Evolutionary conservation across 2,113 vertebrate genomes (phyloP).

Genomic region (Xenopus tropicalis): DNA sequence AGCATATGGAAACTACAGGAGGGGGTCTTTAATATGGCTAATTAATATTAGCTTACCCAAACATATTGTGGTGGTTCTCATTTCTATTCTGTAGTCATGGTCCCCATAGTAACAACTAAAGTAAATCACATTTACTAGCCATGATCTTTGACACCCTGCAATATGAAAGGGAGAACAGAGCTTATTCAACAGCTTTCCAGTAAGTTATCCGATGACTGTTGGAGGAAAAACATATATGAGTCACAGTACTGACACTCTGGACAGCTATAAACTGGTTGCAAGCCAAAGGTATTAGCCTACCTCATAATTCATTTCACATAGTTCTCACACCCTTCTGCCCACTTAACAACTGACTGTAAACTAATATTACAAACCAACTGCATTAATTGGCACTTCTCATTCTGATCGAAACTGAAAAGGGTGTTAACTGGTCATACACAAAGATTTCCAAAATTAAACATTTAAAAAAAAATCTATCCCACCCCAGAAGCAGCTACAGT

Average conservation of each 20-base stretch:
- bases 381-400: background rate
- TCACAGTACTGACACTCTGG: conserved; percentile 19
- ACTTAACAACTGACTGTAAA: conserved; percentile 23
- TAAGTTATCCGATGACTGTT: background rate
- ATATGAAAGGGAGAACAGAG: background rate
- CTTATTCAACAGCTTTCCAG: conserved; percentile 8
- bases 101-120: too few species aligned
- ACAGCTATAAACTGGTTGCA: conserved; percentile 7
- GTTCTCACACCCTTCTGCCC: conserved; percentile 14
- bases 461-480: background rate
- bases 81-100: too few species aligned
- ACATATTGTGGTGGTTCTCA: too few species aligned
- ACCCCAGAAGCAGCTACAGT: conserved; percentile 5
- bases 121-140: too few species aligned
- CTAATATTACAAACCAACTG: background rate
- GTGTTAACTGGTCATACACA: background rate
- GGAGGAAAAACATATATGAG: conserved; percentile 25
- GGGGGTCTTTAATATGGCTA: too few species aligned
- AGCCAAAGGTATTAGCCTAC: conserved; percentile 8
- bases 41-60: too few species aligned
- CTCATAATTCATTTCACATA: conserved; percentile 2
- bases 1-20: too few species aligned
- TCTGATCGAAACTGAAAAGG: background rate
- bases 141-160: background rate
- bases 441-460: conserved; percentile 1